These are phyloP conservation scores for Mylabris phalerata DNA, from an alignment of 1,140 invertebrate species.

Conservation along the genomic window DNA sequence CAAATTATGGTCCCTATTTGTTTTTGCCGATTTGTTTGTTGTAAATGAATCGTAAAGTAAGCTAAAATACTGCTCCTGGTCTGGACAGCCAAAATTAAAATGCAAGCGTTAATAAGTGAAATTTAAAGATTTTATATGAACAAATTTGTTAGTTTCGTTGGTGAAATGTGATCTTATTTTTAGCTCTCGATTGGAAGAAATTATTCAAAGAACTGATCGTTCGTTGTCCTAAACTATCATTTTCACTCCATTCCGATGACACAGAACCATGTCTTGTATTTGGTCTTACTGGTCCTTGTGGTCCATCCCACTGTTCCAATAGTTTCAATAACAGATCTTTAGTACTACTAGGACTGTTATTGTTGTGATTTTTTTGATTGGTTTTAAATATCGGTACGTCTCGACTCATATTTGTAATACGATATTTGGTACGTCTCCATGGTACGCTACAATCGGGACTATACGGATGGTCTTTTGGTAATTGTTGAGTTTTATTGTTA, in stretches of 20 bases:
- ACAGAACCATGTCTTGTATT: slow-evolving; percentile 49
- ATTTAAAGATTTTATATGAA: background rate
- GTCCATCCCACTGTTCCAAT: slow-evolving; percentile 61
- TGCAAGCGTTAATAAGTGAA: slow-evolving; percentile 6
- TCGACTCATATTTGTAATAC: slow-evolving; percentile 52
- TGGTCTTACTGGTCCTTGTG: slow-evolving; percentile 41
- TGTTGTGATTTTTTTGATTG: slow-evolving; percentile 15
- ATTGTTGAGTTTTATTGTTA: background rate
- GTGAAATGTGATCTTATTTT: slow-evolving; percentile 44
- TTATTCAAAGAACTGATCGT: slow-evolving; percentile 63
- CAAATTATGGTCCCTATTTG: background rate
- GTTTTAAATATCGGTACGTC: slow-evolving; percentile 47
- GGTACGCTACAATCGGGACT: slow-evolving; percentile 39
- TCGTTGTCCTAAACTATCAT: slow-evolving; percentile 47
- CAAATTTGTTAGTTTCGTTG: slow-evolving; percentile 16
- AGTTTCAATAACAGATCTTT: slow-evolving; percentile 66
- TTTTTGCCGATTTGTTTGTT: background rate
- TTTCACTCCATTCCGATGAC: slow-evolving; percentile 50
- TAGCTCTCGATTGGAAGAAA: slow-evolving; percentile 57
- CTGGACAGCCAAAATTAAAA: slow-evolving; percentile 10
- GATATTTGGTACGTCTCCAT: slow-evolving; percentile 52
- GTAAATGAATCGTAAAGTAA: background rate
- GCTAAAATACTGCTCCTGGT: background rate
- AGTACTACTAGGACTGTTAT: slow-evolving; percentile 52
- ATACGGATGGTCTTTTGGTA: slow-evolving; percentile 22